Conservation (phyloP, 2,113 vertebrate species). For the Parotia lawesii region DNA sequence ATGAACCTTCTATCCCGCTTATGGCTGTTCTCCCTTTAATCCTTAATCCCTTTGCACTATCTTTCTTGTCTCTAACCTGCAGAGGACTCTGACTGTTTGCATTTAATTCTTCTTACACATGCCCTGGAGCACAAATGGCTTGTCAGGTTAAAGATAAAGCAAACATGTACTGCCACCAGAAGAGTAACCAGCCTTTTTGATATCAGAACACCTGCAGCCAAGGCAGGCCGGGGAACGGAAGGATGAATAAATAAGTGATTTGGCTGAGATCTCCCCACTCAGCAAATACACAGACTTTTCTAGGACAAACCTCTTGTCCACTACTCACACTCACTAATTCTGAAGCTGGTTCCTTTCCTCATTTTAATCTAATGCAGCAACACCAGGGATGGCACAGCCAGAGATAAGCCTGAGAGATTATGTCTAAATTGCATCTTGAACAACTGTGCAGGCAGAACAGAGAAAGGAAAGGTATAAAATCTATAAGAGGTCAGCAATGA, state of each 20-base stretch:
- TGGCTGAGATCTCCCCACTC: background rate
- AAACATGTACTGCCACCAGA: conserved; percentile 53
- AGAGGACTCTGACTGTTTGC: conserved; percentile 64
- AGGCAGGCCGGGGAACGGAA: background rate
- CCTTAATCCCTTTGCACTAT: conserved; percentile 70
- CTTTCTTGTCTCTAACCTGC: conserved; percentile 66
- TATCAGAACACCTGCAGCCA: conserved; percentile 31
- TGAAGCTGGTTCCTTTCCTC: background rate
- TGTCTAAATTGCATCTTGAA: background rate
- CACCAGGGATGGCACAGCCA: background rate
- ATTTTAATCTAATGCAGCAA: background rate
- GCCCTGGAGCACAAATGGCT: conserved; percentile 65
- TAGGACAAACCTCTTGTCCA: background rate
- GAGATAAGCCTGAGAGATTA: background rate
- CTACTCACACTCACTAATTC: background rate
- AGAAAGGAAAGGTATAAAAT: background rate
- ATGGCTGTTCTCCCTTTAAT: conserved; percentile 63
- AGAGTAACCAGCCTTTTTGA: conserved; percentile 26
- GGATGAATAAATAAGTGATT: background rate
- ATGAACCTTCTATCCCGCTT: conserved; percentile 38
- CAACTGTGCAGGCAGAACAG: background rate
- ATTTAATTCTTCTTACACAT: conserved; percentile 70
- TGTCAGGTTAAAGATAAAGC: conserved; percentile 69
- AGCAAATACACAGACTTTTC: background rate
- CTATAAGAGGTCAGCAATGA: background rate